Evolutionary conservation across 2,113 vertebrate genomes (phyloP).

Genomic region (Macrotus californicus): DNA sequence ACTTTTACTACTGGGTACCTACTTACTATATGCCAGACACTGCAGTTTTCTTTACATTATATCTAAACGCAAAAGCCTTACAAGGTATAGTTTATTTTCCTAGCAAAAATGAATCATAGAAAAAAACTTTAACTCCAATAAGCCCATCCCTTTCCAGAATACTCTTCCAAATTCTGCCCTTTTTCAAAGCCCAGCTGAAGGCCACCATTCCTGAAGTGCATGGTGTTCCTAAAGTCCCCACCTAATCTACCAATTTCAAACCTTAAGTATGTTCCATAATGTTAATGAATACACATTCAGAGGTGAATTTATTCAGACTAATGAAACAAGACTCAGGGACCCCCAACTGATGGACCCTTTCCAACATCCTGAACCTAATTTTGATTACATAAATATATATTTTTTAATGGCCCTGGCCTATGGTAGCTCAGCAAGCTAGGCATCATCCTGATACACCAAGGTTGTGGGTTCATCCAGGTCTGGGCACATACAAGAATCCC

Average conservation of each 20-base stretch:
- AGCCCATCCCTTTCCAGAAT: background rate
- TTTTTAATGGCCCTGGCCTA: background rate
- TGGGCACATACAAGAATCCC: too few species aligned
- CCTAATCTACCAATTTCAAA: background rate
- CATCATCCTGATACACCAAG: background rate
- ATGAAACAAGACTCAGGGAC: background rate
- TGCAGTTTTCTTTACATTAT: background rate
- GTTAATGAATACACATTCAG: background rate
- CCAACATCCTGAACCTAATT: background rate
- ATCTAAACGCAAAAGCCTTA: constrained; percentile 8
- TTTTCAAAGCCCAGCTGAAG: background rate
- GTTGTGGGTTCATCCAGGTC: too few species aligned
- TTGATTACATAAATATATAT: background rate
- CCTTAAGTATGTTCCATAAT: background rate
- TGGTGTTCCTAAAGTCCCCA: background rate
- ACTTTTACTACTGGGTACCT: background rate
- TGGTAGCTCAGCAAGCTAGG: background rate
- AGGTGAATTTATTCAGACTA: constrained; percentile 1
- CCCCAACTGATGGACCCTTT: background rate
- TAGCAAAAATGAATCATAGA: background rate
- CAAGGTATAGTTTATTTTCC: background rate
- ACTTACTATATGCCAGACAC: background rate
- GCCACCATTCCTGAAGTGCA: background rate
- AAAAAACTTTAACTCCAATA: background rate
- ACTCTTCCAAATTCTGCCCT: background rate